Conservation (phyloP, 2,797 vertebrate genomes). For the Stomatorhinus walkeri region DNA sequence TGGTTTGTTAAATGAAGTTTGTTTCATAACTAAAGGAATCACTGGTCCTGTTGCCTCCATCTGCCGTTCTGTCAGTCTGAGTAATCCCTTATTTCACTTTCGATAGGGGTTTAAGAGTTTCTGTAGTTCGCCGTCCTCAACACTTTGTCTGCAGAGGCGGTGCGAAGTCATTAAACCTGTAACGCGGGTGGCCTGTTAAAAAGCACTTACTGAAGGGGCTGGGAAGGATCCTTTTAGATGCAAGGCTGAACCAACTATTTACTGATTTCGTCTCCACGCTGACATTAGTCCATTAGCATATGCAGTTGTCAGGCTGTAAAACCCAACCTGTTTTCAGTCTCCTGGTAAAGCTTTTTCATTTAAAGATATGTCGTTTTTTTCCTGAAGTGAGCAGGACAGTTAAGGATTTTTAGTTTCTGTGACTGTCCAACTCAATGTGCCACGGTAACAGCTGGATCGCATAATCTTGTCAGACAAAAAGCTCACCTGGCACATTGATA, state of each 20-base stretch:
- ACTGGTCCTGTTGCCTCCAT: background rate
- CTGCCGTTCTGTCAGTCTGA: background rate
- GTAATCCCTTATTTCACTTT: background rate
- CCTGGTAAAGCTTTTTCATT: background rate
- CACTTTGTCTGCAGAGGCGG: conserved; percentile 1
- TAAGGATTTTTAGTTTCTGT: background rate
- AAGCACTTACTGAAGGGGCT: background rate
- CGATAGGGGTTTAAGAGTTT: background rate
- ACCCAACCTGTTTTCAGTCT: background rate
- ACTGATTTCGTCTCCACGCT: background rate
- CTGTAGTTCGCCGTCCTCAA: background rate
- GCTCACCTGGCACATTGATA: background rate
- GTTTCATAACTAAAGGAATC: background rate
- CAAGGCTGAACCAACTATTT: background rate
- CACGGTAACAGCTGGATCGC: background rate
- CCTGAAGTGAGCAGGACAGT: background rate
- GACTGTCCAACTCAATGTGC: background rate
- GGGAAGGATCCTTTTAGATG: background rate
- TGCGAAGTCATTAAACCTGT: background rate
- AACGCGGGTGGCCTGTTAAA: background rate
- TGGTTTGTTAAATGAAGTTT: background rate
- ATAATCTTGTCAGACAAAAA: background rate
- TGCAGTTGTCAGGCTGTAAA: background rate
- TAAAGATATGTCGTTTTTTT: background rate
- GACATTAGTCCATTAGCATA: background rate